Evolutionary conservation across 2,797 vertebrate species (phyloP).

Genomic region (Poeciliopsis paucimaculata): DNA sequence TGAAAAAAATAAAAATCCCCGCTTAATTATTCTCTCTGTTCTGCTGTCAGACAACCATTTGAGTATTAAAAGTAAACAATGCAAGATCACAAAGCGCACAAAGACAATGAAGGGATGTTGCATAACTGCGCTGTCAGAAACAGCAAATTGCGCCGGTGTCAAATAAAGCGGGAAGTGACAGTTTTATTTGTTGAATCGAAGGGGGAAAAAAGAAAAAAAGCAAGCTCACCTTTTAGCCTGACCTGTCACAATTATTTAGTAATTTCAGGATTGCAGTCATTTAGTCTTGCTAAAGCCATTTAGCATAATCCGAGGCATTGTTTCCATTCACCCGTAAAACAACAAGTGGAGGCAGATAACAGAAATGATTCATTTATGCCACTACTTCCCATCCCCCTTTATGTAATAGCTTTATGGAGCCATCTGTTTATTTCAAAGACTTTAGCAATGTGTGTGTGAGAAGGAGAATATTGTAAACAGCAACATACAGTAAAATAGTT

Average conservation of each 20-base stretch:
- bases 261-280: constrained; percentile 1
- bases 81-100: constrained; percentile 49
- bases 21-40: constrained; percentile 67
- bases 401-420: constrained; percentile 1
- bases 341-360: constrained; percentile 1
- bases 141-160: constrained; percentile 21
- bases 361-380: not conserved
- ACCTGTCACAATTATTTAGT: constrained; percentile 4
- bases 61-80: constrained; percentile 64
- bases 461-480: not conserved
- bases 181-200: constrained; percentile 30
- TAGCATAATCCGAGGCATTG: not conserved
- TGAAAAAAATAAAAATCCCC: constrained; percentile 23
- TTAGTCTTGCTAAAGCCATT: not conserved
- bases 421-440: not conserved
- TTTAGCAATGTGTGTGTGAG: not conserved
- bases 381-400: not conserved
- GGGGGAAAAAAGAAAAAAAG: constrained; percentile 6
- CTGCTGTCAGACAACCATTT: constrained; percentile 58
- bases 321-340: constrained; percentile 3
- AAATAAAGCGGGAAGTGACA: constrained; percentile 31
- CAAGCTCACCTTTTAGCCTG: constrained; percentile 9
- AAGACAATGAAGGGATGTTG: constrained; percentile 28
- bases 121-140: constrained; percentile 31
- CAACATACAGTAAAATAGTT: not conserved